Base-by-base conservation (phyloP, 2,113 vertebrate genomes). In the Ptilorrhoa leucosticta region DNA sequence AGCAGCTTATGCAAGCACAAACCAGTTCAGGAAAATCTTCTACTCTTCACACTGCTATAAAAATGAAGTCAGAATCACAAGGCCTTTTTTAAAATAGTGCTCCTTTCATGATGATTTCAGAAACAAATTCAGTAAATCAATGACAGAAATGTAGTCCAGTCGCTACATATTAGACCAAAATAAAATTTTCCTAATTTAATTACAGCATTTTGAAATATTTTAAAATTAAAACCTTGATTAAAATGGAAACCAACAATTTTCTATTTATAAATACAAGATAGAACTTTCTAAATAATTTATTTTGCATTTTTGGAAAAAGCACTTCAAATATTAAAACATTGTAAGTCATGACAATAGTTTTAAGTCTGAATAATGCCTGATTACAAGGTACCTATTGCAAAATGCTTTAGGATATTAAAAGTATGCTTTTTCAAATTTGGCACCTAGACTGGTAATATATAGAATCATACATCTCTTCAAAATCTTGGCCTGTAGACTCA, bases 31-130 rank as follows among this genome's bases (percentile, higher is more conserved):
- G 60, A 94, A 94, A 96, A 90, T 40, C 50, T 68, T 84, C 76
- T 94, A 87, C 58, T 77, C 72, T 95, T 96, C 65, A 93, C 51
- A 87, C 56, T 45, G 37, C 48, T 94, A 94, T 73, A 96, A 87
- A 96, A 71, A 91, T 63, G 83, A 91, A 84, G 92, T 73, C 58
- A 95, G 85, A 96, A 87, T 66, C 56, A 96, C 53, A 88, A 65
- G 35, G 65, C 19, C 42, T 92, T 89, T 94, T 65, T 42, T 35
- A 33, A 78, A 87, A 54, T 33, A 87, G 27, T 69, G 65, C 23
- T 91, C 95, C 30, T 92, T 83, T 40, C 77, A 86, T 63, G 31
- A 93, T 28, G 24, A 91, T 56, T 83, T 91, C 91, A 93, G 88
- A 96, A 91, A 91, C 19, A 97, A 92, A 92, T 75, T 83, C 11